These are phyloP conservation scores for Bombus sibiricus DNA, from an alignment of 1,140 invertebrate genomes.

Conservation along the genomic window DNA sequence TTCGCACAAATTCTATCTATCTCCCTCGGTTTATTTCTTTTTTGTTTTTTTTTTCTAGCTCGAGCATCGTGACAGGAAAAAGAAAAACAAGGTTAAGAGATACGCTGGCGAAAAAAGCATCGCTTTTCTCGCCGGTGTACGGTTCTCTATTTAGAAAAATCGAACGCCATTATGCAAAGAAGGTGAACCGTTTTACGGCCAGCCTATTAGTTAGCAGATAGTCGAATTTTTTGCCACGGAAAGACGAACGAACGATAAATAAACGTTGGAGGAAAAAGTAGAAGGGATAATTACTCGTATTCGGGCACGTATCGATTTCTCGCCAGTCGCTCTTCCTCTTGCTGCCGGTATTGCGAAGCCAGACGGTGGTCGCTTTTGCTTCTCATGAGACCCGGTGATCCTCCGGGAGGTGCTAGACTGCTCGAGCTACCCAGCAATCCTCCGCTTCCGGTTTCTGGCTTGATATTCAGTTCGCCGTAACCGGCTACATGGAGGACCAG, in stretches of 20 bases:
- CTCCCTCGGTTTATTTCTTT: too few species aligned
- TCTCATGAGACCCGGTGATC: constrained; percentile 91
- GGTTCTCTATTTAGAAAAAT: background rate
- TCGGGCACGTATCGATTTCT: constrained; percentile 81
- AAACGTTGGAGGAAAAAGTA: background rate
- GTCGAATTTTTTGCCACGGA: background rate
- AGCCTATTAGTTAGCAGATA: background rate
- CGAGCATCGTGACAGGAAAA: too few species aligned
- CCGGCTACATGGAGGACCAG: constrained; percentile 92
- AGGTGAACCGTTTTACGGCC: too few species aligned
- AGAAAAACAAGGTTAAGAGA: too few species aligned
- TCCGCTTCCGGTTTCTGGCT: constrained; percentile 81
- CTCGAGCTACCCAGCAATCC: constrained; percentile 80
- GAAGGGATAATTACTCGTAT: constrained; percentile 78
- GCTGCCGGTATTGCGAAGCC: constrained; percentile 93
- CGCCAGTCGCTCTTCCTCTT: constrained; percentile 86
- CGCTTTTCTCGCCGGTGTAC: too few species aligned
- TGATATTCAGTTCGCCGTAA: constrained; percentile 94
- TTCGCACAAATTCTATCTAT: too few species aligned
- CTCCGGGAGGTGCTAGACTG: constrained; percentile 84
- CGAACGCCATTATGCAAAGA: background rate
- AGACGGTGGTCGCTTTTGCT: constrained; percentile 97
- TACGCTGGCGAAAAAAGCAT: too few species aligned
- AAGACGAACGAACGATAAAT: background rate
- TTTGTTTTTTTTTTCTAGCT: too few species aligned